Evolutionary conservation across 1,140 invertebrate species (phyloP), one percentile per base, ranked within the genome.

Genomic region (Diuraphis noxia): DNA sequence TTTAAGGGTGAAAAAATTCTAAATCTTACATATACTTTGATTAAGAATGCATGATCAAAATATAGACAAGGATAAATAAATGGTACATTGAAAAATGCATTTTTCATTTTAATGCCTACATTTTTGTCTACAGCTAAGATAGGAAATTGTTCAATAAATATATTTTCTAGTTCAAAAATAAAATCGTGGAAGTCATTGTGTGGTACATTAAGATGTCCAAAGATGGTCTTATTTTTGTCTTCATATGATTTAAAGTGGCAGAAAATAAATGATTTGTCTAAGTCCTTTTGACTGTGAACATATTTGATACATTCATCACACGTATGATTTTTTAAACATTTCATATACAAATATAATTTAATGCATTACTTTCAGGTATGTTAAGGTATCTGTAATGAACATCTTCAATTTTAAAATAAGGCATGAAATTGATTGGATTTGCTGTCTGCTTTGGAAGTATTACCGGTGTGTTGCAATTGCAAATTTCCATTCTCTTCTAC

Each of bases 221-320:
- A 81, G 21, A n/a, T 25, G 8, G 72, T 79, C 36, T 79, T 79
- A 36, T 36, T 36, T 79, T 79, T 79, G 34, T 79, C 36, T 36
- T 79, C 72, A 38, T 79, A 79, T 36, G 72, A 13, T 81, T 36
- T 79, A 17, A 79, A 79, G 19, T 36, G 36, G 36, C n/a, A 36
- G 34, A 79, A 52, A 4, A 72, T 34, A 79, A 79, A 79, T 79
- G 72, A 79, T 79, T 79, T 84, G 41, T 84, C 30, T 84, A 84
- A 84, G 23, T n/a, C 41, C 30, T 43, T 84, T 43, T 84, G 81
- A 41, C 41, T 41, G 25, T 84, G 38, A 0, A 21, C 81, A 84
- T 84, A 41, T 8, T 84, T 10, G 7, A 84, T 25, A 84, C 34
- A 81, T 40, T 40, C 25, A 36, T 34, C n/a, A 43, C 81, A 84